Base-by-base conservation (phyloP, 35 echinoderm and acorn worm species). In the Apostichopus japonicus region DNA sequence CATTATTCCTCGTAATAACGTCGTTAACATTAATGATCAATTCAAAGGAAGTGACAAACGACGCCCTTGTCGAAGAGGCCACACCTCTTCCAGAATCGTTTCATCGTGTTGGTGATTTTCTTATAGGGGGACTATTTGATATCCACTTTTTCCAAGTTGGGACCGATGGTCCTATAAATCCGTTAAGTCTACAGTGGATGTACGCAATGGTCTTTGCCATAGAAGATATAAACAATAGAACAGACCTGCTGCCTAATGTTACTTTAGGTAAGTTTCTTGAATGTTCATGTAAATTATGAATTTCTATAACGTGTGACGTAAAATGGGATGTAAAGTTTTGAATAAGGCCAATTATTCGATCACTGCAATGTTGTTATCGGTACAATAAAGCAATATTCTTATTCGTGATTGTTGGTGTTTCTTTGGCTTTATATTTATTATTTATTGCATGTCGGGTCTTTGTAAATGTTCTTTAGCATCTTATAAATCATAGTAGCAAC, bases 141-240 rank as follows among this genome's bases (percentile, higher is more conserved):
- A 77, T 96, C n/a, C 95, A 96, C 53, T 86, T 72, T 23, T 78
- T 90, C 22, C 89, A 63, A 27, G 81, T 87, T 55, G 83, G 86
- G 14, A 92, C 83, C 23, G 25, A 57, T 24, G 62, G 79, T 54
- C 56, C 83, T 52, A 92, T 96, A 24, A 94, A 95, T 79, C 84
- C 90, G 15, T 21, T 93, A 5, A 87, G 93, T 21, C 19, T 98
- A 5, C 86, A 95, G 24, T 82, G 94, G 90, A 95, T 98, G 94
- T 92, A 98, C 25, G 94, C 96, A 0, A 96, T 98, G 93, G 96
- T 98, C 5, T 98, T 77, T 27, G 92, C 92, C 9, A 94, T 98
- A 56, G 90, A 98, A 53, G 58, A 72, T 11, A 92, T 98, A 6
- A 98, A 98, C 77, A 91, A 56, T 7, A 81, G 79, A 19, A 24